Conservation (phyloP, 2,797 vertebrate species). For the Crenuchus spilurus region DNA sequence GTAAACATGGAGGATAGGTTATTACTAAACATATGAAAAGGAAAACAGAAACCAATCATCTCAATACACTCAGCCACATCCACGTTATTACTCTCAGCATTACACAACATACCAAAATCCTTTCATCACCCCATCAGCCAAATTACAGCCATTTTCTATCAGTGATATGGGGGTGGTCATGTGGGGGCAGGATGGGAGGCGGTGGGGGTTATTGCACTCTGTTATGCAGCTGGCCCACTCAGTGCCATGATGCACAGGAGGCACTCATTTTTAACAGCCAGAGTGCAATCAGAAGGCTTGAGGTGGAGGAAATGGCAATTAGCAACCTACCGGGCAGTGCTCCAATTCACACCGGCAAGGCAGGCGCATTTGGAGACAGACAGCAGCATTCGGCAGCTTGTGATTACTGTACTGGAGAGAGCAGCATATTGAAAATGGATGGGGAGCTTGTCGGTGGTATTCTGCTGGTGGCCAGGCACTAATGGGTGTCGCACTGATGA, state of each 20-base stretch:
- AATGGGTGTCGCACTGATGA: conserved; percentile 18
- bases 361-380: conserved; percentile 26
- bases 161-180: neutral
- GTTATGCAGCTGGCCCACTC: conserved; percentile 33
- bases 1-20: no score
- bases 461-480: conserved; percentile 11
- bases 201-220: conserved; percentile 5
- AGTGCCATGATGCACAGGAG: conserved; percentile 37
- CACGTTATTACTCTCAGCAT: neutral
- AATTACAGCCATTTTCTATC: neutral
- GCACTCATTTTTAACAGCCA: conserved; percentile 45
- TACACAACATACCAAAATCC: neutral
- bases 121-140: conserved; percentile 7
- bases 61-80: neutral
- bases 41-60: neutral
- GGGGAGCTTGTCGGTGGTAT: conserved; percentile 11
- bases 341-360: conserved; percentile 37
- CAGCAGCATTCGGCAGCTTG: conserved; percentile 12
- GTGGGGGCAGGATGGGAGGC: neutral
- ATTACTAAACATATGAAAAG: neutral
- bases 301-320: conserved; percentile 54
- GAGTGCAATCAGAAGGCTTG: conserved; percentile 49
- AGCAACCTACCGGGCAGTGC: conserved; percentile 42
- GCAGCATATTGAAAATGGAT: conserved; percentile 30
- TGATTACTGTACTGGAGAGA: conserved; percentile 35